Conservation (phyloP, 2,797 vertebrate species). For the Danio albolineatus region DNA sequence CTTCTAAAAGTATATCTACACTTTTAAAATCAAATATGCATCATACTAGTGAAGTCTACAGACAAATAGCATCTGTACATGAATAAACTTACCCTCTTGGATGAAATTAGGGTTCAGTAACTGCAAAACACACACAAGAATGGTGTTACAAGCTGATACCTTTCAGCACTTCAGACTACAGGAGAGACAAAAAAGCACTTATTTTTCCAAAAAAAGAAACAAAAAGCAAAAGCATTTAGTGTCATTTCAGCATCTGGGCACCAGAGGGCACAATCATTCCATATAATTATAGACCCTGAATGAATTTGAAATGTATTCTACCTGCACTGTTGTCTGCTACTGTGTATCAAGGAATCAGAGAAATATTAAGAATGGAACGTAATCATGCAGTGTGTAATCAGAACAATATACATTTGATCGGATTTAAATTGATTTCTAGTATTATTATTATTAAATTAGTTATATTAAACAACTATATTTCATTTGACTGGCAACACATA, state of each 20-base stretch:
- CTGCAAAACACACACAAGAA: conserved; percentile 81
- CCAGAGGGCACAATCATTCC: neutral
- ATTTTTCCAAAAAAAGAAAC: neutral
- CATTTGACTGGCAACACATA: neutral
- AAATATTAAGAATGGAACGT: neutral
- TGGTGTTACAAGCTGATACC: conserved; percentile 16
- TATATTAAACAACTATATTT: neutral
- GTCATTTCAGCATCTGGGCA: neutral
- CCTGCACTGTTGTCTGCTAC: neutral
- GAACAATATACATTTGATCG: no score
- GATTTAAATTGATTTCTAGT: neutral
- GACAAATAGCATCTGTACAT: neutral
- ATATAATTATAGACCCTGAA: neutral
- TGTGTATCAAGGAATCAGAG: no score
- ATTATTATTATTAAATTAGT: neutral
- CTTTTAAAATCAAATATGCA: neutral
- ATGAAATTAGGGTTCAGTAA: conserved; percentile 99
- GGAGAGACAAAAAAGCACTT: neutral
- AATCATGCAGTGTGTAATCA: no score
- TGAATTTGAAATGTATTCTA: neutral
- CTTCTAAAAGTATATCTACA: no score
- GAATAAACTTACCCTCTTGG: conserved; percentile 91
- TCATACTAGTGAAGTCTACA: neutral
- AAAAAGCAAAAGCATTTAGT: neutral
- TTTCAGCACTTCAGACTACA: neutral